These are phyloP conservation scores for Anseranas semipalmata DNA, from an alignment of 2,113 vertebrate species.

Conservation along the genomic window DNA sequence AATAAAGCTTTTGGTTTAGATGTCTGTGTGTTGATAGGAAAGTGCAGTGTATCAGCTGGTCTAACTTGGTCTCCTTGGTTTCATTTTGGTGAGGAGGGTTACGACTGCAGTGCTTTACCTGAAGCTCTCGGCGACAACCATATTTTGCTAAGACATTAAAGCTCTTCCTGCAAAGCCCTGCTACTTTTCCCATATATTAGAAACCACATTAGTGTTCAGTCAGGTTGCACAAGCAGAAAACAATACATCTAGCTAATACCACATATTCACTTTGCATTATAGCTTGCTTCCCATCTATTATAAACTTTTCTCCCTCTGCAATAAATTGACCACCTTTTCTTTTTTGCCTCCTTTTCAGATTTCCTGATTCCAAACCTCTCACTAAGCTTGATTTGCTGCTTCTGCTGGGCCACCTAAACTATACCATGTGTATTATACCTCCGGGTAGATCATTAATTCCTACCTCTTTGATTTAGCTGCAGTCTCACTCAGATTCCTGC, in stretches of 20 bases:
- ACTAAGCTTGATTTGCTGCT: constrained; percentile 36
- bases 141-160: background rate
- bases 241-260: constrained; percentile 8
- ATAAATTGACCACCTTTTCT: background rate
- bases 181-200: background rate
- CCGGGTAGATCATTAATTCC: constrained; percentile 56
- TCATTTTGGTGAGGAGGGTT: background rate
- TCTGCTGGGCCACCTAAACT: constrained; percentile 40
- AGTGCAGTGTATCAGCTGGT: background rate
- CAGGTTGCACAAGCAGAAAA: constrained; percentile 9
- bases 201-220: background rate
- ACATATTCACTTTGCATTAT: background rate
- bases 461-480: constrained; percentile 56
- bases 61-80: rapidly evolving
- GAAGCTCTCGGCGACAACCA: background rate
- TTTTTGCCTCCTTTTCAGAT: background rate
- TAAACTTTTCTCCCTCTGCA: background rate
- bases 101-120: background rate
- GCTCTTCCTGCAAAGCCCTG: background rate
- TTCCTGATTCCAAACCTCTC: constrained; percentile 7
- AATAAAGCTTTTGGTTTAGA: background rate
- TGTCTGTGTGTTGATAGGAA: background rate
- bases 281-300: constrained; percentile 9
- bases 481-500: constrained; percentile 36
- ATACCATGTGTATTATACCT: constrained; percentile 26